These are phyloP conservation scores for Anisognathus igniventris DNA, from an alignment of 2,797 vertebrate genomes.

Conservation along the genomic window DNA sequence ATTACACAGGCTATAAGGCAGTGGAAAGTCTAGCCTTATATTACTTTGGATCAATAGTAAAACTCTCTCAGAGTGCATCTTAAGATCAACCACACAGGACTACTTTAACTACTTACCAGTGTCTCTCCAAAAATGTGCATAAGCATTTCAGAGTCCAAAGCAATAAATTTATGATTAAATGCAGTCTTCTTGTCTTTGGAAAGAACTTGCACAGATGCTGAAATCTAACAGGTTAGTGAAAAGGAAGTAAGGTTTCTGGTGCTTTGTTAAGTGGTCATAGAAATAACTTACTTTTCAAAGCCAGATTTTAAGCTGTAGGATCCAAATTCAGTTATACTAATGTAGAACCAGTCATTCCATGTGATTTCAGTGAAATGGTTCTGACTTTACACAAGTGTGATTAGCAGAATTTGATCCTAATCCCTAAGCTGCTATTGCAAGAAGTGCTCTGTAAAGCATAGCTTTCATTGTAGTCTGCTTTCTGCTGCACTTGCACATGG, in stretches of 20 bases:
- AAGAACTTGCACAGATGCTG: slow-evolving; percentile 11
- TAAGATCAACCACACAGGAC: background rate
- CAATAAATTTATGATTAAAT: background rate
- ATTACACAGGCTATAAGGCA: slow-evolving; percentile 1
- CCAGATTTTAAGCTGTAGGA: background rate
- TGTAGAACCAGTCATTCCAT: background rate
- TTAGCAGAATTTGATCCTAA: slow-evolving; percentile 56
- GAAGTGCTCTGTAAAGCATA: slow-evolving; percentile 52
- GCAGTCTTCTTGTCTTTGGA: slow-evolving; percentile 14
- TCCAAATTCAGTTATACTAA: background rate
- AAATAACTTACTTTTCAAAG: background rate
- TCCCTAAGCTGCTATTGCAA: slow-evolving; percentile 45
- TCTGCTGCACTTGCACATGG: slow-evolving; percentile 3
- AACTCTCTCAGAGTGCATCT: background rate
- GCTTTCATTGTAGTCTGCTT: slow-evolving; percentile 45
- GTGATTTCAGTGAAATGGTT: slow-evolving; percentile 9
- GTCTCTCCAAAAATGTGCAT: background rate
- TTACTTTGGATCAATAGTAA: slow-evolving; percentile 24
- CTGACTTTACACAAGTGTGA: slow-evolving; percentile 24
- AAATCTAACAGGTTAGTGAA: background rate
- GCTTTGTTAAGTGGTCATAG: background rate
- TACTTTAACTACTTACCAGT: background rate
- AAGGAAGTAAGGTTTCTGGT: background rate
- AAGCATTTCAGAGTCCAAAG: slow-evolving; percentile 1
- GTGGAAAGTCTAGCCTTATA: background rate